phyloP scores from a whole-genome alignment of 2,113 vertebrate genomes.

The Triplophysa siluroides region DNA sequence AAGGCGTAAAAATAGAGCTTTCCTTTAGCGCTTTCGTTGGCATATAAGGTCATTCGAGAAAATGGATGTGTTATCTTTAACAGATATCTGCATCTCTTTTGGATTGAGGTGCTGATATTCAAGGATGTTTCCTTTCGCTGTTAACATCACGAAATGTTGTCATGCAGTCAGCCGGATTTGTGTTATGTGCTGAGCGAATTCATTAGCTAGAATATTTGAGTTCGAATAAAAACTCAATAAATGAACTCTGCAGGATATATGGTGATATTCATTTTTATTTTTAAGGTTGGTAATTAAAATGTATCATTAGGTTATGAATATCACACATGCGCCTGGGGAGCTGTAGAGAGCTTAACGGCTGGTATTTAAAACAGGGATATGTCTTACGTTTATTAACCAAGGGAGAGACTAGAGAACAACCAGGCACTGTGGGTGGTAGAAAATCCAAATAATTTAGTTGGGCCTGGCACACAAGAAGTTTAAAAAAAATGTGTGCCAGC shows the following conservation, averaged over 20 bases:
- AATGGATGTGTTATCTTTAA: constrained; percentile 20
- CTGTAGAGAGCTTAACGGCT: constrained; percentile 7
- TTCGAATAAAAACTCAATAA: too few species aligned
- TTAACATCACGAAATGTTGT: constrained; percentile 14
- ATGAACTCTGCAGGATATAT: background rate
- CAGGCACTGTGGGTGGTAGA: too few species aligned
- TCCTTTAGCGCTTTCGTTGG: constrained; percentile 10
- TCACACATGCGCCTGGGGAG: background rate
- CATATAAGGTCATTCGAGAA: constrained; percentile 28
- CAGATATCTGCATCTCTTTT: constrained; percentile 25
- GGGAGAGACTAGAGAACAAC: too few species aligned
- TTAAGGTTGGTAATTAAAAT: background rate
- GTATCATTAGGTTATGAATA: background rate
- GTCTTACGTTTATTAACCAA: too few species aligned
- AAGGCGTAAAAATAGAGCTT: background rate
- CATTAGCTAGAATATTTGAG: background rate
- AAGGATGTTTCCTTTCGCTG: background rate
- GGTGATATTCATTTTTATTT: constrained; percentile 4
- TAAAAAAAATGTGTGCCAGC: background rate
- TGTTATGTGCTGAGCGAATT: constrained; percentile 9
- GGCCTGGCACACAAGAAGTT: too few species aligned
- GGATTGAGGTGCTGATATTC: constrained; percentile 15
- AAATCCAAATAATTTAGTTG: too few species aligned
- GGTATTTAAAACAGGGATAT: background rate
- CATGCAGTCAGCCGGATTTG: background rate